These are phyloP conservation scores for Hoplostethus atlanticus DNA, from an alignment of 2,797 vertebrate species.

Conservation along the genomic window DNA sequence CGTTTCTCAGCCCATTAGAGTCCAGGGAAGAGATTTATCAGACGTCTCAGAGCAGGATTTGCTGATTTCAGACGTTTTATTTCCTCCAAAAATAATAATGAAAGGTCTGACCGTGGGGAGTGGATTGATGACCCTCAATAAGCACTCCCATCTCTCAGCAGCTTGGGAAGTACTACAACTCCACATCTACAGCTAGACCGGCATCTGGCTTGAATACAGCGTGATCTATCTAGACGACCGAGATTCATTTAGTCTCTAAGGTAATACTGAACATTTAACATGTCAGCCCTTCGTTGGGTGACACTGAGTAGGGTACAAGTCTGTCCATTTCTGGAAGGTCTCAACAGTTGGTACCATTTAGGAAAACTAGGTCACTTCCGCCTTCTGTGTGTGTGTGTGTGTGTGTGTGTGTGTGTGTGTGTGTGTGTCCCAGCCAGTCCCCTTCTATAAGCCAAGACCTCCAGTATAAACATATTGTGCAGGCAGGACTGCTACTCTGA, in stretches of 20 bases:
- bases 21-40: conserved; percentile 13
- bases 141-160: conserved; percentile 19
- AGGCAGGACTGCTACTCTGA: conserved; percentile 64
- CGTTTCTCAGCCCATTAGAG: neutral
- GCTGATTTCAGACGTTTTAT: conserved; percentile 30
- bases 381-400: conserved; percentile 57
- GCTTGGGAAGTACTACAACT: conserved; percentile 4
- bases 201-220: conserved; percentile 50
- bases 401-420: conserved; percentile 30
- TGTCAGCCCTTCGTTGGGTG: conserved; percentile 59
- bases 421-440: conserved; percentile 53
- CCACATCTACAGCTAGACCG: conserved; percentile 1
- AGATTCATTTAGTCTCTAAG: conserved; percentile 46
- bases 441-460: conserved; percentile 67
- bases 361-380: conserved; percentile 84
- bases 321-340: conserved; percentile 64
- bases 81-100: neutral
- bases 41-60: conserved; percentile 26
- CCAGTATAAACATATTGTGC: conserved; percentile 80
- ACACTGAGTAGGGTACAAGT: conserved; percentile 51
- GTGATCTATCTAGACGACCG: conserved; percentile 26
- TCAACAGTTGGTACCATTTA: conserved; percentile 83
- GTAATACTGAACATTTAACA: conserved; percentile 44
- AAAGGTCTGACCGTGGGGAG: neutral
- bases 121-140: conserved; percentile 8